phyloP scores from a whole-genome alignment of 2,113 vertebrate genomes.

The Neolamprologus sp. region DNA sequence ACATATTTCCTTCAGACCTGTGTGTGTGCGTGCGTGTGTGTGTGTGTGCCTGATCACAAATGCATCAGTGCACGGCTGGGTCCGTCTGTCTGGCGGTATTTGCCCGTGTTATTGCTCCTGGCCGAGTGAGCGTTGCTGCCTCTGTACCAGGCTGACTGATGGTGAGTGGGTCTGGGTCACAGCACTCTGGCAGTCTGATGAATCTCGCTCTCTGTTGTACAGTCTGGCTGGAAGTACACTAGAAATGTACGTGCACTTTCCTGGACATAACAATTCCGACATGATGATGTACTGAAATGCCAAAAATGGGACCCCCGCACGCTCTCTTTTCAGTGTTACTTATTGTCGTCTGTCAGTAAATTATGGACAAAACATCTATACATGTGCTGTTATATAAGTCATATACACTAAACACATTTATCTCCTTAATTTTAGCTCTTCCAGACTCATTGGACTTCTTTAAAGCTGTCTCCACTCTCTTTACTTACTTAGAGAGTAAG shows the following conservation, averaged over 20 bases:
- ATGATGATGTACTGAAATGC: background rate
- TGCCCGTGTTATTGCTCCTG: slow-evolving; percentile 39
- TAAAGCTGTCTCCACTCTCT: background rate
- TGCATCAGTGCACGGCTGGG: slow-evolving; percentile 28
- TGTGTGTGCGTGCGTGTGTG: background rate
- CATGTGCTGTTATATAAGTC: background rate
- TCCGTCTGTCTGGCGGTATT: slow-evolving; percentile 34
- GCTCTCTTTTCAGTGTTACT: background rate
- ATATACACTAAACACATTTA: background rate
- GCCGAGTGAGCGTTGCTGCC: slow-evolving; percentile 1
- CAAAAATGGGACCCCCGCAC: background rate
- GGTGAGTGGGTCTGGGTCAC: slow-evolving; percentile 38
- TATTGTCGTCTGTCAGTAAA: background rate
- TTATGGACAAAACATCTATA: background rate
- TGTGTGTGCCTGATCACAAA: background rate
- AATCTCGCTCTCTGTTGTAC: slow-evolving; percentile 14
- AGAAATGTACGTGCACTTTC: slow-evolving; percentile 3
- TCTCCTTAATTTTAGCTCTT: background rate
- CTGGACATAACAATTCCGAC: background rate
- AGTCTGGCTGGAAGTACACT: slow-evolving; percentile 19
- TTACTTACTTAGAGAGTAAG: background rate
- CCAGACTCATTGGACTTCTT: background rate
- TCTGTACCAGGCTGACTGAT: slow-evolving; percentile 41
- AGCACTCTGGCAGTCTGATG: slow-evolving; percentile 26
- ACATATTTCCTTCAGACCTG: slow-evolving; percentile 8